Evolutionary conservation across 2,113 vertebrate genomes (phyloP).

Genomic region (Ranitomeya imitator): DNA sequence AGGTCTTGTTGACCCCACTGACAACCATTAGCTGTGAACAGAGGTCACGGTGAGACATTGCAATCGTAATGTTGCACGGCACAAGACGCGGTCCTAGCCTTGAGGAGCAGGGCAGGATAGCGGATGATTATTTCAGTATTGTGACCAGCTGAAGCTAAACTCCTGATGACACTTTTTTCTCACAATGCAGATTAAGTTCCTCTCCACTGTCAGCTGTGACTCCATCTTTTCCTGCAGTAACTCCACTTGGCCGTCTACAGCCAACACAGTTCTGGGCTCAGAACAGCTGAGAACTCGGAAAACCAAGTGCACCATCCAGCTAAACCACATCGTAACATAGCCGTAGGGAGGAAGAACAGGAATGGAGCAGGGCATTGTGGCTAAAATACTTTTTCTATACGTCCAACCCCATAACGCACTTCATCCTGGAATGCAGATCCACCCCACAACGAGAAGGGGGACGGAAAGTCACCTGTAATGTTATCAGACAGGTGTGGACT

Average conservation of each 20-base stretch:
- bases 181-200: background rate
- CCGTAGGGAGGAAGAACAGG: background rate
- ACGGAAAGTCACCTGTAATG: background rate
- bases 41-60: no score
- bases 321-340: background rate
- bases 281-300: background rate
- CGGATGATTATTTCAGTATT: background rate
- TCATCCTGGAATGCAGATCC: background rate
- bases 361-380: background rate
- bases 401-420: background rate
- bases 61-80: no score
- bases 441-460: background rate
- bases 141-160: background rate
- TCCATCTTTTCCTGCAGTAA: background rate
- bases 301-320: background rate
- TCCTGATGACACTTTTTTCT: background rate
- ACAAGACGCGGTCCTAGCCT: no score
- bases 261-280: background rate
- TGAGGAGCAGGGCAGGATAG: background rate
- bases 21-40: no score
- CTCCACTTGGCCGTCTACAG: background rate
- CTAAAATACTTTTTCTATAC: background rate
- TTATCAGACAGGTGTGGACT: constrained; percentile 16
- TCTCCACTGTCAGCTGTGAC: background rate
- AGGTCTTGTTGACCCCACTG: no score